Evolutionary conservation across 2,888 invertebrate genomes (phyloP), one percentile per base, ranked within the genome.

Genomic region (Petrolisthes cinctipes): DNA sequence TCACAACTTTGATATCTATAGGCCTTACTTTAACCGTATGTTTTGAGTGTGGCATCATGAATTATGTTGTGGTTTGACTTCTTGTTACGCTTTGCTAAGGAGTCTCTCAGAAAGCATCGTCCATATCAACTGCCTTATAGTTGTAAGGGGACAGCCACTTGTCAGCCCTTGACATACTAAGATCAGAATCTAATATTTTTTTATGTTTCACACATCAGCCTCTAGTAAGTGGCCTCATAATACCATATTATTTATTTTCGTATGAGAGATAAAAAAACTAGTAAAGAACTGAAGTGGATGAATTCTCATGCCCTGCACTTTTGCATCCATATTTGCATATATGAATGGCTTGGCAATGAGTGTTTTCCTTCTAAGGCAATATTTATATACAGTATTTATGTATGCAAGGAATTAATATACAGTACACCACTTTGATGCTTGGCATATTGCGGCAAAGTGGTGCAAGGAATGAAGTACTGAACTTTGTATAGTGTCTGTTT

Each of bases 261-360:
- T 37, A 37, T 37, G 37, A 37, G 37, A 37, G 37, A 37, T 1
- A 37, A 37, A 37, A 37, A 37, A 2, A 37, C 37, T 37, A 37
- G 37, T 0, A 37, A 37, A 37, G 37, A 37, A 37, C 2, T 37
- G 37, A 11, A 61, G 61, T 61, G 9, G 17, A 61, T 11, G 17
- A 56, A 56, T 56, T 80, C n/a, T 20, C 17, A 54, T 23, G 57
- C 80, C 54, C 20, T 80, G 80, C 80, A 80, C 80, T 80, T 57
- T 9, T 54, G 80, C 80, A 80, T 56, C 54, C 57, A 57, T 9
- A 11, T 23, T 80, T 80, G 14, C 61, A 75, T 76, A 71, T 14
- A 75, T 82, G 78, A 84, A 17, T 23, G 73, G 83, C 83, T 84
- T 84, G 51, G 83, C 83, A 57, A 76, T 78, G 61, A 54, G n/a